Conservation (phyloP, 2,797 vertebrate genomes). For the Artibeus jamaicensis region DNA sequence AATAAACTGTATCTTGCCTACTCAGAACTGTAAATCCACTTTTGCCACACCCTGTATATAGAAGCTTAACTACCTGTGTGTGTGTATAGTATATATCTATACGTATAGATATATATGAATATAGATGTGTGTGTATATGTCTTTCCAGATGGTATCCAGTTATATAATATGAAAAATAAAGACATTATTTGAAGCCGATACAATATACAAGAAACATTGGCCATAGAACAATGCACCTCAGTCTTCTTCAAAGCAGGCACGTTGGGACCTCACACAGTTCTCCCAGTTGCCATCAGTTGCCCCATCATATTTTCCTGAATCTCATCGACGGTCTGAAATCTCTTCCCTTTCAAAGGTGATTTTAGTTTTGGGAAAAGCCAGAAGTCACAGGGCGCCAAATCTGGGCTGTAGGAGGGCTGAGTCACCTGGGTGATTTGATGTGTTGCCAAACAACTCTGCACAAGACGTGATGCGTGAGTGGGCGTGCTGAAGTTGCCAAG, state of each 20-base stretch:
- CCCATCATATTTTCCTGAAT: neutral
- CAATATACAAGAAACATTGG: neutral
- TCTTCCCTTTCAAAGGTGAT: neutral
- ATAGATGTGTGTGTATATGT: neutral
- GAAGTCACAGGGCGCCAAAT: neutral
- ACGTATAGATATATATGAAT: too few relatives aligned
- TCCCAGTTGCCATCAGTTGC: neutral
- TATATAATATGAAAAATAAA: neutral
- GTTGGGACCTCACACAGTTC: neutral
- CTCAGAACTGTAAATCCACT: too few relatives aligned
- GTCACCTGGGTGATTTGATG: neutral
- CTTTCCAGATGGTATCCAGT: neutral
- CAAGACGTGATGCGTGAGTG: neutral
- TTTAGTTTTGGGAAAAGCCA: neutral
- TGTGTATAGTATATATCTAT: too few relatives aligned
- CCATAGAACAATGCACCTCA: neutral
- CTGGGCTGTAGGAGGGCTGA: neutral
- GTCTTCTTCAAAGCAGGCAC: neutral
- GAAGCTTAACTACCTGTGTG: too few relatives aligned
- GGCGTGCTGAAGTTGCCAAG: neutral
- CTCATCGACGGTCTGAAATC: neutral
- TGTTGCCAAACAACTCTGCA: neutral
- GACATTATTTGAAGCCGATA: neutral
- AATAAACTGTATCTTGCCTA: too few relatives aligned
- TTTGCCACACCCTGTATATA: too few relatives aligned